Percentiles rank a stretch among this genome's conserved stretches.
Evolutionary conservation across 1,140 invertebrate genomes (phyloP).

Genomic region (Ostrea denselamellosa): DNA sequence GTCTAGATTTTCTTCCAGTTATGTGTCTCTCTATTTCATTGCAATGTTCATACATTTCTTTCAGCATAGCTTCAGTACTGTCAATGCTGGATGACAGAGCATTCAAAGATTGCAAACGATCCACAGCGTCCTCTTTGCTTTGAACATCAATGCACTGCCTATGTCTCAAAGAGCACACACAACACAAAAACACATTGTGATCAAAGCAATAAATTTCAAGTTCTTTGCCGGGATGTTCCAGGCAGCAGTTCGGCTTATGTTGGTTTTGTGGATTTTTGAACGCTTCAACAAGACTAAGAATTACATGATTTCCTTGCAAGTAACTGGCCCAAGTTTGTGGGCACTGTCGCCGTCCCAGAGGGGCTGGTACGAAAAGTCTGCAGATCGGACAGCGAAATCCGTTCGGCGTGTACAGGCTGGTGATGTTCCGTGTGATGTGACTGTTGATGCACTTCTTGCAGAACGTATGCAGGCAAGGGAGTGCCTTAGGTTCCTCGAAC

Average conservation of each 20-base stretch:
- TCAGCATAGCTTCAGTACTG: constrained; percentile 11
- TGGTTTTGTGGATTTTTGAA: constrained; percentile 45
- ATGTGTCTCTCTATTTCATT: constrained; percentile 49
- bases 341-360: constrained; percentile 5
- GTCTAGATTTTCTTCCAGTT: background rate
- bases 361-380: constrained; percentile 41
- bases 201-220: constrained; percentile 56
- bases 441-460: constrained; percentile 56
- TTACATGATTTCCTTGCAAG: constrained; percentile 44
- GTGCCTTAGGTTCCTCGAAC: constrained; percentile 54
- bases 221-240: constrained; percentile 46
- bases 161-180: constrained; percentile 48
- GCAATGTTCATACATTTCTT: constrained; percentile 46
- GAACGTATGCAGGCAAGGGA: constrained; percentile 59
- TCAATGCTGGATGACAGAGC: constrained; percentile 21
- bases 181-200: constrained; percentile 44
- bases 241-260: constrained; percentile 15
- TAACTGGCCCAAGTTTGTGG: constrained; percentile 47
- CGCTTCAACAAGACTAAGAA: constrained; percentile 43
- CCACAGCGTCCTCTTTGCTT: constrained; percentile 42
- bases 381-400: constrained; percentile 52
- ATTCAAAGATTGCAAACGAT: constrained; percentile 25
- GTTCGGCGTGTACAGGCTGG: background rate
- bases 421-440: constrained; percentile 37
- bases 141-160: constrained; percentile 48